These are phyloP conservation scores for Rhagonycha fulva DNA, from an alignment of 2,888 invertebrate genomes.

Conservation along the genomic window DNA sequence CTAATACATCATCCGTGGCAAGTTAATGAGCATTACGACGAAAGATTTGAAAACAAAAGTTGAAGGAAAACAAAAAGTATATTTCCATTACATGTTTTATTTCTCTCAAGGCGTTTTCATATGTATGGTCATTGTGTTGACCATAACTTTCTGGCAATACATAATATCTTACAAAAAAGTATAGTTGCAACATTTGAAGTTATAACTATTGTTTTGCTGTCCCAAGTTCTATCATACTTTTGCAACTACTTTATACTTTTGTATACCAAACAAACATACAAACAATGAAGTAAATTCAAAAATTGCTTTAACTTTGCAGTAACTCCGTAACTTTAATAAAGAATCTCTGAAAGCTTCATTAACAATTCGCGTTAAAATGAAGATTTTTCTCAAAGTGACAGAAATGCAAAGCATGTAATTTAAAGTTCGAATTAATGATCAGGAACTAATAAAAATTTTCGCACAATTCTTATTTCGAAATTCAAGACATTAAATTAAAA, in stretches of 20 bases:
- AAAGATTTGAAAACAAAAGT: background rate
- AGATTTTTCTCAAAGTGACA: background rate
- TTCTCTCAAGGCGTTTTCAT: background rate
- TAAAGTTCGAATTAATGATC: background rate
- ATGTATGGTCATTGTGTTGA: background rate
- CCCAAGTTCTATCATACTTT: background rate
- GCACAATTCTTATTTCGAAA: background rate
- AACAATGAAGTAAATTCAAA: background rate
- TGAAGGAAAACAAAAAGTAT: background rate
- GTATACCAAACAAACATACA: background rate
- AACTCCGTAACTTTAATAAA: background rate
- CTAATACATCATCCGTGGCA: conserved; percentile 30
- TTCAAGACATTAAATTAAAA: background rate
- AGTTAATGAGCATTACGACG: background rate
- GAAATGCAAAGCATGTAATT: background rate
- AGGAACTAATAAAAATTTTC: background rate
- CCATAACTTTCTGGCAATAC: background rate
- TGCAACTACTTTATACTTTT: background rate
- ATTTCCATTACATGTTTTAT: background rate
- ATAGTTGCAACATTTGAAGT: background rate
- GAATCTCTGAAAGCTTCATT: background rate
- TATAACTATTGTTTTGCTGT: background rate
- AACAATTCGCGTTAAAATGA: background rate
- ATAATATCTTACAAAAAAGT: background rate
- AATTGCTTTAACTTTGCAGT: background rate